phyloP scores from a whole-genome alignment of 2,113 vertebrate genomes.

The Pelecanoides urinatrix region DNA sequence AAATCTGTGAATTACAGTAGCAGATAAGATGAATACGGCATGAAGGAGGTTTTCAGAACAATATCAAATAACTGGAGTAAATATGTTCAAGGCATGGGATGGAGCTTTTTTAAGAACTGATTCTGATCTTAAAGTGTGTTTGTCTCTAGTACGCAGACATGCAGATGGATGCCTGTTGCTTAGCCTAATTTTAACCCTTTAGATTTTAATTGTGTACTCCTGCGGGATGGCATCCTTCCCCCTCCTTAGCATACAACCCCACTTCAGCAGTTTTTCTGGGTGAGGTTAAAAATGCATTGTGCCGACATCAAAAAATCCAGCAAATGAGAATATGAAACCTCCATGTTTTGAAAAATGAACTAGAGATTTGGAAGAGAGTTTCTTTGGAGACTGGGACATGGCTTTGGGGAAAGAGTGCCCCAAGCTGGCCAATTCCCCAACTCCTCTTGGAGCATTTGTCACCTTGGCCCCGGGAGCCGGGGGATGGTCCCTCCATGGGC shows the following conservation, averaged over 20 bases:
- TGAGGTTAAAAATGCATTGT: background rate
- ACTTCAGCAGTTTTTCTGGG: background rate
- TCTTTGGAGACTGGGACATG: background rate
- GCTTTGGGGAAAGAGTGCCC: background rate
- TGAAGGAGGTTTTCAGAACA: conserved; percentile 32
- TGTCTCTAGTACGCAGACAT: background rate
- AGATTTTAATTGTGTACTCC: background rate
- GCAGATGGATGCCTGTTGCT: background rate
- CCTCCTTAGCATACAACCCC: background rate
- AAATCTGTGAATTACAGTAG: background rate
- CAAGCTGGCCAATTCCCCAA: fast-evolving
- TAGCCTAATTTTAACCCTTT: background rate
- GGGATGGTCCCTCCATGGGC: background rate
- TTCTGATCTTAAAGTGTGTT: background rate
- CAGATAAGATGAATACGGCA: background rate
- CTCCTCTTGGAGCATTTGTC: background rate
- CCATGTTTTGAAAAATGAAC: background rate
- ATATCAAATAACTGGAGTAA: background rate
- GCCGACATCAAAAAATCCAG: background rate
- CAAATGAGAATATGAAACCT: background rate
- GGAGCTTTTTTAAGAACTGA: background rate
- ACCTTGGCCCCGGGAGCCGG: background rate
- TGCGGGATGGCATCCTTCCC: background rate
- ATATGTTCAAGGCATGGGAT: background rate
- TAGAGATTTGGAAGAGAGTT: background rate